These are phyloP conservation scores for Equus quagga DNA, from an alignment of 2,113 vertebrate genomes.

Conservation along the genomic window DNA sequence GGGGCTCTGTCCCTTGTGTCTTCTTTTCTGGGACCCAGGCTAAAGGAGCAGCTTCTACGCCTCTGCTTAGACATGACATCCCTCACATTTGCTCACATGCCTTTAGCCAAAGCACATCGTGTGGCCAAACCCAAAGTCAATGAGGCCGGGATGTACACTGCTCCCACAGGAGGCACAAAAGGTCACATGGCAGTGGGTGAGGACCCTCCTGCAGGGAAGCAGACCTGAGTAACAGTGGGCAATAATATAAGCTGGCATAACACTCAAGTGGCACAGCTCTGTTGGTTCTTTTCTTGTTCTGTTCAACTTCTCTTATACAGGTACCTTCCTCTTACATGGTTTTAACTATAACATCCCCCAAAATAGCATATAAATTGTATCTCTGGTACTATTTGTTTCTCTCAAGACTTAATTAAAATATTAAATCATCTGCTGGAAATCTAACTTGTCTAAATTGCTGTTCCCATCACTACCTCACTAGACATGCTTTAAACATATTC, in stretches of 20 bases:
- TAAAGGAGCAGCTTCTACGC: background rate
- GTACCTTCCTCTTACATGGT: background rate
- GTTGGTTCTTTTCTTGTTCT: background rate
- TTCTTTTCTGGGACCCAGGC: background rate
- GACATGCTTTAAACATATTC: background rate
- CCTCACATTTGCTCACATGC: background rate
- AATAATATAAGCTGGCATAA: background rate
- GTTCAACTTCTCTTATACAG: background rate
- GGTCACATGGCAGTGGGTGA: background rate
- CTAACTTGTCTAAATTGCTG: background rate
- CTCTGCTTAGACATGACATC: background rate
- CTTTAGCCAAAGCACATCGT: background rate
- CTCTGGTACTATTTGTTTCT: background rate
- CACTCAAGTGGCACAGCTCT: background rate
- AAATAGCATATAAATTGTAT: background rate
- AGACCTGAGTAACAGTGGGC: background rate
- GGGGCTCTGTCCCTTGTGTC: background rate
- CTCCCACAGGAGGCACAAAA: background rate
- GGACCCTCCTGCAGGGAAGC: background rate
- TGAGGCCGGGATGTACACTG: background rate
- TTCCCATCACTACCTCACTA: background rate
- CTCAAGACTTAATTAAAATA: constrained; percentile 1
- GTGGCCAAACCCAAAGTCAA: background rate
- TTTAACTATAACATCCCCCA: background rate
- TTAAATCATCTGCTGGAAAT: background rate